Conservation (phyloP, 2,888 invertebrate genomes). For the Oxytorus armatus region DNA sequence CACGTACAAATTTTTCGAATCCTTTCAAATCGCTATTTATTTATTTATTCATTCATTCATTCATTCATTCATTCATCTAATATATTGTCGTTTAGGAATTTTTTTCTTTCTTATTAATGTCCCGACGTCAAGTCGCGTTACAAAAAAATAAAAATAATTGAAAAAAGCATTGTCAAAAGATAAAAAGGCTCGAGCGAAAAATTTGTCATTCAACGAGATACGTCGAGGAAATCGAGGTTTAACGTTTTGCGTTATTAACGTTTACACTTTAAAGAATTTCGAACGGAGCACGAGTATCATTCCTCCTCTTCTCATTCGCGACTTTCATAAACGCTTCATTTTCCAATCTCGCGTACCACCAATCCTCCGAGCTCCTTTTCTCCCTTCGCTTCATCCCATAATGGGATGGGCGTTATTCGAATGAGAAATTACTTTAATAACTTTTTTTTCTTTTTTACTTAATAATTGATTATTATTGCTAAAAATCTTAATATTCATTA, state of each 20-base stretch:
- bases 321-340: background rate
- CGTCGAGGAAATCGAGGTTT: conserved; percentile 55
- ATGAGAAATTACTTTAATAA: too few species aligned
- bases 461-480: too few species aligned
- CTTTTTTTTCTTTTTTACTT: too few species aligned
- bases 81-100: conserved; percentile 30
- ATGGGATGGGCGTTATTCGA: too few species aligned
- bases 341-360: too few species aligned
- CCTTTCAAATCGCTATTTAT: conserved; percentile 45
- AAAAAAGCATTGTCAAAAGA: conserved; percentile 1
- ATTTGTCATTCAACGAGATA: background rate
- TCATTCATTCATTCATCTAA: conserved; percentile 56
- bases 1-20: conserved; percentile 23
- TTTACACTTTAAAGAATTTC: conserved; percentile 39
- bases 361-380: too few species aligned
- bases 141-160: background rate
- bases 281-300: conserved; percentile 19
- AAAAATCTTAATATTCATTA: too few species aligned
- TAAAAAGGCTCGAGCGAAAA: conserved; percentile 36
- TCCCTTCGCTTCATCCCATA: too few species aligned
- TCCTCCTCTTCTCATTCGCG: conserved; percentile 15
- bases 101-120: conserved; percentile 11
- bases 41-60: conserved; percentile 66
- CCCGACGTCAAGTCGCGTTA: conserved; percentile 29
- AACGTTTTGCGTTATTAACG: conserved; percentile 61